These are phyloP conservation scores for Horisme vitalbata DNA, from an alignment of 2,888 invertebrate species.

Conservation along the genomic window DNA sequence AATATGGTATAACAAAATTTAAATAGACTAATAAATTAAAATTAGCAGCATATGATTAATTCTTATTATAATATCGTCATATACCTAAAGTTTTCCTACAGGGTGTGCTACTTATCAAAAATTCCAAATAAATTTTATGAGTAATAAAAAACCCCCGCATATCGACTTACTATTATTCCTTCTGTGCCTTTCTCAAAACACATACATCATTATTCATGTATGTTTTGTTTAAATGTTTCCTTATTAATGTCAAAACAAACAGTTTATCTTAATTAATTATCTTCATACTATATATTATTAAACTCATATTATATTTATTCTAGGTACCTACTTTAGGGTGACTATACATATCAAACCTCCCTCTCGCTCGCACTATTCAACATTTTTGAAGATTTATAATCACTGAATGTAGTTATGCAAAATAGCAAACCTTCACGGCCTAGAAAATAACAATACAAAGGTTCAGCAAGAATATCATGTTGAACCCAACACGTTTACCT, in stretches of 20 bases:
- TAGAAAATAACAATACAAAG: too few relatives aligned
- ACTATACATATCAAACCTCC: too few relatives aligned
- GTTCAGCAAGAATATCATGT: too few relatives aligned
- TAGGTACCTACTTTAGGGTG: slow-evolving; percentile 25
- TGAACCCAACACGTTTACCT: too few relatives aligned
- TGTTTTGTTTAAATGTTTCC: slow-evolving; percentile 7
- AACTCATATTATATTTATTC: neutral
- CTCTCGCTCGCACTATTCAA: too few relatives aligned
- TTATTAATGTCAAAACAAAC: slow-evolving; percentile 3
- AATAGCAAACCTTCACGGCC: too few relatives aligned
- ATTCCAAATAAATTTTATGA: slow-evolving; percentile 7
- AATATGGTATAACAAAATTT: too few relatives aligned
- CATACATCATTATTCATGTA: slow-evolving; percentile 18
- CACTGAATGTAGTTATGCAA: too few relatives aligned
- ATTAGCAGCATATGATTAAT: neutral
- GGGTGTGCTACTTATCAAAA: slow-evolving; percentile 15
- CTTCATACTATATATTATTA: too few relatives aligned
- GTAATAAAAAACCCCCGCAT: slow-evolving; percentile 24
- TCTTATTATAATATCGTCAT: slow-evolving; percentile 2
- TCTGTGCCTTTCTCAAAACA: slow-evolving; percentile 40
- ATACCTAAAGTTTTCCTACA: slow-evolving; percentile 16
- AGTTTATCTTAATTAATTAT: neutral
- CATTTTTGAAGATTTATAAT: too few relatives aligned
- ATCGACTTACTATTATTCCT: slow-evolving; percentile 29
- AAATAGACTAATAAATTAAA: too few relatives aligned